phyloP scores from a whole-genome alignment of 2,888 invertebrate genomes.

The Cryptus viduatorius region DNA sequence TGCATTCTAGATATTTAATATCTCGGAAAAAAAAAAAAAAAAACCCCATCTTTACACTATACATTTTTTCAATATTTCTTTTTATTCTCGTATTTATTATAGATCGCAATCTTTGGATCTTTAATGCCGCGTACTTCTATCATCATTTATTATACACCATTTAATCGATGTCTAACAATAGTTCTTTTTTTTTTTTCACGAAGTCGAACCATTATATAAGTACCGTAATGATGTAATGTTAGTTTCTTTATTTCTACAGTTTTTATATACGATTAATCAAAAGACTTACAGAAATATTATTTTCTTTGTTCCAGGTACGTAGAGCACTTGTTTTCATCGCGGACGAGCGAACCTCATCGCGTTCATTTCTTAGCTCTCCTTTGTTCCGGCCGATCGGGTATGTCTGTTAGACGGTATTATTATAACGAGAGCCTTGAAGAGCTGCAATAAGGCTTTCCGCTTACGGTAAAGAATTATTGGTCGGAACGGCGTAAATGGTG shows the following conservation, averaged over 20 bases:
- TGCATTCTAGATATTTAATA: background rate
- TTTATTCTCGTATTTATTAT: background rate
- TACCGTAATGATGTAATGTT: background rate
- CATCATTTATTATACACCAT: background rate
- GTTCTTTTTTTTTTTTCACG: background rate
- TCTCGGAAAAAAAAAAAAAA: background rate
- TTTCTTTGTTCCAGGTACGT: slow-evolving; percentile 57
- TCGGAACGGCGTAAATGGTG: background rate
- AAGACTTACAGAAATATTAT: slow-evolving; percentile 30
- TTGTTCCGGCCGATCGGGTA: slow-evolving; percentile 35
- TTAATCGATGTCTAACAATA: background rate
- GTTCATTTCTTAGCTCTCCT: background rate
- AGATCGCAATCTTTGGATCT: background rate
- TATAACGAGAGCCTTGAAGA: background rate
- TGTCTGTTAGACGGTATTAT: slow-evolving; percentile 32
- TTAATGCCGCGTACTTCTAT: background rate
- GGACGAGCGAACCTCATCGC: background rate
- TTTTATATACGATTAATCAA: background rate
- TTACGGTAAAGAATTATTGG: background rate
- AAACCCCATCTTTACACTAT: background rate
- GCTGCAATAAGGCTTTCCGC: background rate
- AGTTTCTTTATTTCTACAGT: background rate
- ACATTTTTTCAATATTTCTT: background rate
- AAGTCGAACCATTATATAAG: background rate
- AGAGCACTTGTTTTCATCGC: slow-evolving; percentile 21